phyloP scores from a whole-genome alignment of 2,797 vertebrate species.

The Denticeps clupeoides region DNA sequence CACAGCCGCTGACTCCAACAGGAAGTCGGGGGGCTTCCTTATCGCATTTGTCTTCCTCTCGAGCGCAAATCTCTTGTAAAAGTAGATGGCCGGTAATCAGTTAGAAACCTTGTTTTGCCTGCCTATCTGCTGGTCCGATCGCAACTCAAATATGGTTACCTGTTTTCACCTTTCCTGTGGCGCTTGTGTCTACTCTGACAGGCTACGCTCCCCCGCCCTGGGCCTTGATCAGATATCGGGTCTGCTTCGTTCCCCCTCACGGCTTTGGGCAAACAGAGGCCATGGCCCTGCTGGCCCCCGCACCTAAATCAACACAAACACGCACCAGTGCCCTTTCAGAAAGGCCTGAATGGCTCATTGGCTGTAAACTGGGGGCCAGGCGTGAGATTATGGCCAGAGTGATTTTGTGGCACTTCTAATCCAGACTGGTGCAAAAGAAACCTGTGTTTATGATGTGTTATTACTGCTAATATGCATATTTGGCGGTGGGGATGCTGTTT shows the following conservation, averaged over 20 bases:
- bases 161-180: conserved; percentile 59
- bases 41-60: conserved; percentile 38
- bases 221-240: conserved; percentile 39
- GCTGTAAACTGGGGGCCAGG: conserved; percentile 29
- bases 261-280: conserved; percentile 32
- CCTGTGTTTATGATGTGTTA: too few relatives aligned
- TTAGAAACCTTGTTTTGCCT: conserved; percentile 38
- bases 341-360: conserved; percentile 31
- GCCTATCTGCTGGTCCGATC: conserved; percentile 50
- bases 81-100: conserved; percentile 49
- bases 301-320: conserved; percentile 14
- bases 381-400: not conserved
- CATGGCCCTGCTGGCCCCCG: conserved; percentile 9
- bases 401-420: not conserved
- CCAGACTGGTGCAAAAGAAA: too few relatives aligned
- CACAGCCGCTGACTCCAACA: conserved; percentile 38
- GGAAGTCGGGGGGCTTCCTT: conserved; percentile 46
- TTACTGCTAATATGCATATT: too few relatives aligned
- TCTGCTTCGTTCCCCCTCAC: conserved; percentile 30
- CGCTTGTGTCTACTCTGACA: conserved; percentile 37
- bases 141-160: conserved; percentile 47
- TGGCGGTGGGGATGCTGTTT: too few relatives aligned
- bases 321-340: conserved; percentile 37
- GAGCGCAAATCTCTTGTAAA: conserved; percentile 37
- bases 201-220: not conserved